Evolutionary conservation across 2,888 invertebrate species (phyloP), one percentile per base, ranked within the genome.

Genomic region (Heteropelma amictum): DNA sequence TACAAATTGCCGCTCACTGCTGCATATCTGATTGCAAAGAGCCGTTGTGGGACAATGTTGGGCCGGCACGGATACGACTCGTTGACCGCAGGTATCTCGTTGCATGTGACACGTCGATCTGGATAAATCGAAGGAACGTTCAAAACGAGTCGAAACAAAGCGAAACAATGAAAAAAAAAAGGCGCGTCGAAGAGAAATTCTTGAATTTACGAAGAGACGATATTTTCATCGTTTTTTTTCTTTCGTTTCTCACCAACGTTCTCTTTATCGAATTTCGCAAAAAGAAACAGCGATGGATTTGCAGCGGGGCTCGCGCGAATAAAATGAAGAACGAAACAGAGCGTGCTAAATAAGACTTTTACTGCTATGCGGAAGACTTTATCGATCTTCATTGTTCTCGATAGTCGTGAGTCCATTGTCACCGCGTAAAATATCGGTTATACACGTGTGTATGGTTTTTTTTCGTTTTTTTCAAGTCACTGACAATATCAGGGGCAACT

Each of bases 21-120:
- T 92, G 84, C 95, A 95, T 60, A 92, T 91, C 85, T 94, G 93
- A 83, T 94, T 93, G 90, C 97, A 97, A 35, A 94, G 92, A 1
- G 96, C 95, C 0, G 97, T 97, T 26, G 95, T 95, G 78, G 94
- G 93, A 89, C 97, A 97, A 85, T 97, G 96, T 49, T 95, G 92
- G 0, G 94, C 92, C 0, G 96, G 93, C 0, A 97, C 96, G 7
- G 94, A 90, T 10, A 97, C 96, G 68, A 97, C 97, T 85, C 95
- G 93, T 87, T 96, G 94, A 0, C 95, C 95, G 87, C 98, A 98
- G 0, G 97, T 96, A 68, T 93, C 92, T 45, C 93, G 93, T 80
- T 93, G 93, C 87, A 98, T 93, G 85, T 96, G 95, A 86, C 98
- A 98, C 83, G 94, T 92, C 0, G 96, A 96, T 82, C 95, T 95